These are phyloP conservation scores for Copidosoma floridanum DNA, from an alignment of 1,140 invertebrate species.

Conservation along the genomic window DNA sequence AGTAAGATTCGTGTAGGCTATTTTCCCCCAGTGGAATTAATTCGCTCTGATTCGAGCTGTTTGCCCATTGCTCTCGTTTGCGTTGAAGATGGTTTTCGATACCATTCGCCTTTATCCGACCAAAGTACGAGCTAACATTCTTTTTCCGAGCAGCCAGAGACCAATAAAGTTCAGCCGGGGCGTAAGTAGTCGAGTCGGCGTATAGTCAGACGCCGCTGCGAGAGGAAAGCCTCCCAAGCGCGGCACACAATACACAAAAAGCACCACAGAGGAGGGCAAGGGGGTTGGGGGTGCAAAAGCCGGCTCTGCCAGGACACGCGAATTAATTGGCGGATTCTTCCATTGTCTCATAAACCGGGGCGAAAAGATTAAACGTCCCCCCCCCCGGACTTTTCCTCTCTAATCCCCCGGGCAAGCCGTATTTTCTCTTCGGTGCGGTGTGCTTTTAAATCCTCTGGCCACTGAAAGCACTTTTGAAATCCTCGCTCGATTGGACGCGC, in stretches of 20 bases:
- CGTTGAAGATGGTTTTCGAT: no score
- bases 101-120: no score
- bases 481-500: slow-evolving; percentile 9
- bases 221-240: not conserved
- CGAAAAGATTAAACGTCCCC: slow-evolving; percentile 48
- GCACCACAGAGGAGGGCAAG: not conserved
- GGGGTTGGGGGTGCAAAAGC: slow-evolving; percentile 1
- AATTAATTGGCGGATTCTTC: slow-evolving; percentile 53
- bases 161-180: slow-evolving; percentile 2
- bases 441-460: slow-evolving; percentile 3
- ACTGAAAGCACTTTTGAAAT: slow-evolving; percentile 3
- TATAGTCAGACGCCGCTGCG: not conserved
- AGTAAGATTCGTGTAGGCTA: no score
- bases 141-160: no score
- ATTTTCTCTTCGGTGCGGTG: slow-evolving; percentile 14
- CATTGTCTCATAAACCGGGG: slow-evolving; percentile 48
- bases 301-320: slow-evolving; percentile 21
- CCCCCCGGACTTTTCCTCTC: slow-evolving; percentile 19
- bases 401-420: slow-evolving; percentile 26
- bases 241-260: not conserved
- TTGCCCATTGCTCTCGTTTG: no score
- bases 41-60: no score
- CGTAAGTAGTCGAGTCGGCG: slow-evolving; percentile 2
- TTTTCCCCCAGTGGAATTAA: no score
- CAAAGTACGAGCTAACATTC: no score